These are phyloP conservation scores for Schmidtea mediterranea DNA, from an alignment of 1,140 invertebrate species.

Conservation along the genomic window DNA sequence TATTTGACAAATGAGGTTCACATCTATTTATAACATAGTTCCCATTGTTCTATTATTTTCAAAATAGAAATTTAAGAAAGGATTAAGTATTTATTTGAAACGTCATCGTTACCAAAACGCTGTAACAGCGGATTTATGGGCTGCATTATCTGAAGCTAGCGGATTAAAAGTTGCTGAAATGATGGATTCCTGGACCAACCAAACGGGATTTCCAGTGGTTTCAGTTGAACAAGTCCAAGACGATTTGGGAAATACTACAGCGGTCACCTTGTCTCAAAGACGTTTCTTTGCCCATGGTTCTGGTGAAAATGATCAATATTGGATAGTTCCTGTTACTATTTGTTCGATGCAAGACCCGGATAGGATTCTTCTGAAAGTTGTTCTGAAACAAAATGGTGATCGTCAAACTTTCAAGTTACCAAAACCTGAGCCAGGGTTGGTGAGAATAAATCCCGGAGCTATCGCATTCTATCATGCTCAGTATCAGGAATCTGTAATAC, in stretches of 20 bases:
- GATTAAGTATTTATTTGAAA: background rate
- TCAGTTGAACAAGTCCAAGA: background rate
- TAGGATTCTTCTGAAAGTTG: no score
- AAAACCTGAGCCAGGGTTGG: background rate
- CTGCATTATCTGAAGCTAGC: constrained; percentile 42
- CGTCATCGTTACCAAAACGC: constrained; percentile 48
- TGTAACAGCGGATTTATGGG: constrained; percentile 75
- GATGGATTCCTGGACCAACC: constrained; percentile 77
- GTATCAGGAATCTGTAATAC: background rate
- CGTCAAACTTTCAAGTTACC: no score
- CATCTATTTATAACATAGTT: no score
- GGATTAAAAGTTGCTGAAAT: constrained; percentile 54
- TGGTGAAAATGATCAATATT: no score
- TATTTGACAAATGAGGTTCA: constrained; percentile 15
- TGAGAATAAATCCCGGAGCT: background rate
- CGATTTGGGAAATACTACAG: no score
- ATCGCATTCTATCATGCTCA: background rate
- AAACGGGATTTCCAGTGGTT: constrained; percentile 42
- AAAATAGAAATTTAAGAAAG: constrained; percentile 3
- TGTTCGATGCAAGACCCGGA: no score
- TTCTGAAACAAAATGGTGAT: no score
- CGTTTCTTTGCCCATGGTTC: no score
- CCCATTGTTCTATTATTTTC: no score
- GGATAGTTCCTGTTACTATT: no score
- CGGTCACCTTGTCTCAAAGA: no score